These are phyloP conservation scores for Emydocephalus ijimae DNA, from an alignment of 2,113 vertebrate species.

Conservation along the genomic window DNA sequence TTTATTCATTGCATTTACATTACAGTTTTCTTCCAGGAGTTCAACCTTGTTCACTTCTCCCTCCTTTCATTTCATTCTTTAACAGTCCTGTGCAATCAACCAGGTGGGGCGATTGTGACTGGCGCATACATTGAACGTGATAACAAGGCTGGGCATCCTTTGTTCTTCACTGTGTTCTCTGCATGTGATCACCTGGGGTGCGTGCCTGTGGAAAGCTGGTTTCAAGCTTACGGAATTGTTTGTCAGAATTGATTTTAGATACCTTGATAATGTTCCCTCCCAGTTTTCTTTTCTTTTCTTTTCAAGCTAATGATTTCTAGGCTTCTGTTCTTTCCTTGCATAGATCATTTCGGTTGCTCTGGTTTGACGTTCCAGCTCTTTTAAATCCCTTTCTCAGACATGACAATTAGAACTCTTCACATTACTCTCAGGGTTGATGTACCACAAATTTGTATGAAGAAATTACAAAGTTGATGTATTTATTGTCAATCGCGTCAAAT, in stretches of 20 bases:
- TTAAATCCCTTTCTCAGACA: neutral
- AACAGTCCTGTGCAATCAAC: neutral
- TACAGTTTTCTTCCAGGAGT: neutral
- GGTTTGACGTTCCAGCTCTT: neutral
- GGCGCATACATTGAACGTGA: neutral
- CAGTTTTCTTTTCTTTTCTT: neutral
- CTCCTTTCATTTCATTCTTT: neutral
- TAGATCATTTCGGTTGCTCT: neutral
- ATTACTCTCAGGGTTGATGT: neutral
- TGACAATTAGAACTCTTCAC: neutral
- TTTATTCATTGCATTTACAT: neutral
- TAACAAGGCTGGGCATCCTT: neutral
- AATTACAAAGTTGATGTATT: neutral
- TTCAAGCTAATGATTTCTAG: neutral
- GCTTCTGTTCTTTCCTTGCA: neutral
- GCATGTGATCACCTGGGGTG: neutral
- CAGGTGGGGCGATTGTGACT: neutral
- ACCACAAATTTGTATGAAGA: neutral
- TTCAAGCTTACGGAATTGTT: neutral
- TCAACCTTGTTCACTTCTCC: neutral
- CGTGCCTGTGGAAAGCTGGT: neutral
- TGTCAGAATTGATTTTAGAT: neutral
- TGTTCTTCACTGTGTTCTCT: neutral
- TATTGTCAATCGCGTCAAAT: neutral
- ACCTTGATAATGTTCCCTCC: neutral